Evolutionary conservation across 2,888 invertebrate species (phyloP).

Genomic region (Phortica magna): DNA sequence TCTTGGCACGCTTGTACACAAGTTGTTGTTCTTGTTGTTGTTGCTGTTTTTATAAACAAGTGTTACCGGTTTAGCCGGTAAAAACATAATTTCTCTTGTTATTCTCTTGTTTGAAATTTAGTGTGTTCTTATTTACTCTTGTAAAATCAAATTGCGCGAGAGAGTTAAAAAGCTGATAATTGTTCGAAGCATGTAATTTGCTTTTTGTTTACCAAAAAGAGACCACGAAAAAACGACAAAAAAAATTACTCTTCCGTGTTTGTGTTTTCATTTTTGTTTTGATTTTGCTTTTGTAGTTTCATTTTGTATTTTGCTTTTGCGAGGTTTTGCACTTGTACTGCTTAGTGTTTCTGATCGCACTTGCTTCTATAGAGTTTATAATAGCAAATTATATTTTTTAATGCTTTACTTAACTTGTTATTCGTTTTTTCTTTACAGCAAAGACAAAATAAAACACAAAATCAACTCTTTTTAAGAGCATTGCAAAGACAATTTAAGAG

Average conservation of each 20-base stretch:
- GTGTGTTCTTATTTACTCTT: not conserved
- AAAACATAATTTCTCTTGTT: not conserved
- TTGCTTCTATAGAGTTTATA: not conserved
- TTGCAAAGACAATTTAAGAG: not conserved
- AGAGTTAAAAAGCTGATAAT: not conserved
- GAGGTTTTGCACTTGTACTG: not conserved
- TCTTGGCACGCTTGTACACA: not conserved
- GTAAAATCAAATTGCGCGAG: not conserved
- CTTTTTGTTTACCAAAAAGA: not conserved
- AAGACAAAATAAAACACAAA: too few relatives aligned
- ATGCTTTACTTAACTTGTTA: not conserved
- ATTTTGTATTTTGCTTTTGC: not conserved
- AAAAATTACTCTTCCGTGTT: not conserved
- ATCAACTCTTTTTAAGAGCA: not conserved
- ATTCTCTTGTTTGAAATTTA: not conserved
- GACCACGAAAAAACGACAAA: not conserved
- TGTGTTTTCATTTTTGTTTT: not conserved
- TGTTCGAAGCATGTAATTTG: not conserved
- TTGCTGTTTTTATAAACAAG: slow-evolving; percentile 30
- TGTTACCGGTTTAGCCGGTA: slow-evolving; percentile 37
- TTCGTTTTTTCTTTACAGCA: not conserved
- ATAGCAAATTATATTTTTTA: not conserved
- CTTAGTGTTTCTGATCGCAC: not conserved
- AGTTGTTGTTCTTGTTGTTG: slow-evolving; percentile 1
- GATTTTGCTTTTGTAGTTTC: not conserved